Evolutionary conservation across 2,888 invertebrate species (phyloP).

Genomic region (Xestia rhomboidea): DNA sequence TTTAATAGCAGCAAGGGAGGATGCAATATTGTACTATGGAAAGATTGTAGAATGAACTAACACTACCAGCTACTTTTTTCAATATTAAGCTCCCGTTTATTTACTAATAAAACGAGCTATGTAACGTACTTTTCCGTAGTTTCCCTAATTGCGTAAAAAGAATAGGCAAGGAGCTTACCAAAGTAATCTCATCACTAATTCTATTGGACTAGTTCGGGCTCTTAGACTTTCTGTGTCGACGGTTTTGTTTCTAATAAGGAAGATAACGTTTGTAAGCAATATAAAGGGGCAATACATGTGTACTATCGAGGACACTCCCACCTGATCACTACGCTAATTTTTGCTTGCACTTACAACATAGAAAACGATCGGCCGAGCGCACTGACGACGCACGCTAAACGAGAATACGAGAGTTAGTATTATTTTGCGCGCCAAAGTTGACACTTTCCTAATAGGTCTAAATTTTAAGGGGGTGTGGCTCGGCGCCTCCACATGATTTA

Average conservation of each 20-base stretch:
- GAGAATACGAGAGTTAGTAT: too few species aligned
- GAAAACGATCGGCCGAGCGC: too few species aligned
- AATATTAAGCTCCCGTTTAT: neutral
- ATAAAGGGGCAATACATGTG: neutral
- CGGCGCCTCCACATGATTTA: too few species aligned
- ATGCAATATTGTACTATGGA: neutral
- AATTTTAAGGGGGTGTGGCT: too few species aligned
- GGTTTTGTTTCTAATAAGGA: conserved; percentile 21
- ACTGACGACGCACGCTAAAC: too few species aligned
- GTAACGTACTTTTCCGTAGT: neutral
- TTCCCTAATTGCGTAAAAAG: conserved; percentile 34
- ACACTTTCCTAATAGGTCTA: too few species aligned
- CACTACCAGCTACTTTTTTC: neutral
- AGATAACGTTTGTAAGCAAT: neutral
- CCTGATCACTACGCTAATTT: too few species aligned
- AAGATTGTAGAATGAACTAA: neutral
- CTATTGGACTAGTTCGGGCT: conserved; percentile 34
- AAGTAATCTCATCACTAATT: conserved; percentile 42
- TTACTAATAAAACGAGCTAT: conserved; percentile 14
- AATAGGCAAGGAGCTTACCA: conserved; percentile 28
- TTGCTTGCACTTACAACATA: too few species aligned
- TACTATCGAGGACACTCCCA: too few species aligned
- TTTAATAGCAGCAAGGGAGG: neutral
- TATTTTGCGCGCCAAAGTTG: too few species aligned
- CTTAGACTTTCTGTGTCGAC: conserved; percentile 15